A percentile compares a stretch with the other conserved stretches of the same genome.
Evolutionary conservation across 2,113 vertebrate species (phyloP).

Genomic region (Plestiodon gilberti): DNA sequence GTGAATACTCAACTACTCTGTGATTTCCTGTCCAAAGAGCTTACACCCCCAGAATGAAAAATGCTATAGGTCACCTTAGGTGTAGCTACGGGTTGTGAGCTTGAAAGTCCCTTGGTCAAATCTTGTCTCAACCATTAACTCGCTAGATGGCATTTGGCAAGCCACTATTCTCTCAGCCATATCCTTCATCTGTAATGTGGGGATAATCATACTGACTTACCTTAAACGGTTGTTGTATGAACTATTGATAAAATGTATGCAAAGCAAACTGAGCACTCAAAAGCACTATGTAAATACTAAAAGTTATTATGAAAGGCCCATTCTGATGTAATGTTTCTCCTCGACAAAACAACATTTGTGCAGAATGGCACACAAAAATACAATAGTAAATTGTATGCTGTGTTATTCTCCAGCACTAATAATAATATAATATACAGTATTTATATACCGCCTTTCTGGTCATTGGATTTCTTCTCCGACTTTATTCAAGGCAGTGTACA

Average conservation of each 20-base stretch:
- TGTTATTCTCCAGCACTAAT: too few relatives aligned
- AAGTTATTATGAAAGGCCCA: neutral
- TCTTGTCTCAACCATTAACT: neutral
- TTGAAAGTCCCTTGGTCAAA: neutral
- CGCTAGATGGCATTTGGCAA: neutral
- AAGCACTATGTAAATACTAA: too few relatives aligned
- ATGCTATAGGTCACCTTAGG: neutral
- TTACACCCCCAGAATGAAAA: neutral
- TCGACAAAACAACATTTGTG: neutral
- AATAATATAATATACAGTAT: too few relatives aligned
- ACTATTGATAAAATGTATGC: too few relatives aligned
- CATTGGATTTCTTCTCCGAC: too few relatives aligned
- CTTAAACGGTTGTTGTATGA: too few relatives aligned
- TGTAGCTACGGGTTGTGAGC: neutral
- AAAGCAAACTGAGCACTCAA: too few relatives aligned
- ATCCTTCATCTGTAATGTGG: too few relatives aligned
- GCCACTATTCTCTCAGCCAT: neutral
- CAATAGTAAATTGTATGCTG: too few relatives aligned
- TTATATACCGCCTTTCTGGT: too few relatives aligned
- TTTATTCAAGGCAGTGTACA: too few relatives aligned
- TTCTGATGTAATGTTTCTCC: neutral
- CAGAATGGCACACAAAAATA: neutral
- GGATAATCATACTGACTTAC: too few relatives aligned
- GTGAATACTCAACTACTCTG: neutral
- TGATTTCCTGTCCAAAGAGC: neutral